Conservation (phyloP, 2,888 invertebrate species). For the Leucophenga maculata region DNA sequence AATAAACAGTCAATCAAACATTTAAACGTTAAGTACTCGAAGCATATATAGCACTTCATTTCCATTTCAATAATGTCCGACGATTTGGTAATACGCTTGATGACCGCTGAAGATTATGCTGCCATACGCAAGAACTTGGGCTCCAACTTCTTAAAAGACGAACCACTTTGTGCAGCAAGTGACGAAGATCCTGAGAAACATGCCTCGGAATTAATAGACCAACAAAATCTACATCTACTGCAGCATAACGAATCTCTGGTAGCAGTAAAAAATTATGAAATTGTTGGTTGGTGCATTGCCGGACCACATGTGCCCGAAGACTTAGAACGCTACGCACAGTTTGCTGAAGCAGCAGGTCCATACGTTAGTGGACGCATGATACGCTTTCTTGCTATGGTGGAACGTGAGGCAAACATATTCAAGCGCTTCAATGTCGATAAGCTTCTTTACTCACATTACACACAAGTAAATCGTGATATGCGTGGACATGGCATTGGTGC, state of each 20-base stretch:
- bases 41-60: neutral
- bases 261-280: neutral
- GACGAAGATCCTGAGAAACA: neutral
- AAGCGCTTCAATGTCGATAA: constrained; percentile 47
- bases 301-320: neutral
- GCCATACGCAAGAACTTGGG: neutral
- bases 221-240: neutral
- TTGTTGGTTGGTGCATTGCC: neutral
- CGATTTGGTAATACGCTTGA: neutral
- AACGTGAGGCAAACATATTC: constrained; percentile 42
- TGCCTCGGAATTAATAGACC: neutral
- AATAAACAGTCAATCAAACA: neutral
- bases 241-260: neutral
- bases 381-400: neutral
- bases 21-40: neutral
- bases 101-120: neutral
- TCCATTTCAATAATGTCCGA: constrained; percentile 10
- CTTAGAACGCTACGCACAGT: neutral
- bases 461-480: constrained; percentile 48
- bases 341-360: neutral
- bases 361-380: neutral
- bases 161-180: neutral
- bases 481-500: constrained; percentile 56
- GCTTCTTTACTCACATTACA: constrained; percentile 52
- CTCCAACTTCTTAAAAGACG: neutral